Evolutionary conservation across 35 echinoderm and acorn worm genomes (phyloP).

Genomic region (Heliocidaris tuberculata): DNA sequence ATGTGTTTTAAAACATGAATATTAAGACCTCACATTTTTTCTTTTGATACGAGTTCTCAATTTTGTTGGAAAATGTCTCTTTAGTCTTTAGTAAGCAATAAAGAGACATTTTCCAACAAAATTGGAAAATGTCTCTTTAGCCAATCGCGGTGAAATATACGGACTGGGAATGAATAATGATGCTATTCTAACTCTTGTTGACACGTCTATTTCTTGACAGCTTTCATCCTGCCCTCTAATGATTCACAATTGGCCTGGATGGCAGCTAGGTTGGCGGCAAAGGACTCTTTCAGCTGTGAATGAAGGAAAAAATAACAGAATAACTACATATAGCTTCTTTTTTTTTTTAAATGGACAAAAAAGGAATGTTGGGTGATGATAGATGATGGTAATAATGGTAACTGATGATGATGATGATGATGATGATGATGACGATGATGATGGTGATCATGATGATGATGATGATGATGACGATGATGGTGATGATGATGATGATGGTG

Average conservation of each 20-base stretch:
- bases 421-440: not conserved
- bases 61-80: too few relatives aligned
- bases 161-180: too few relatives aligned
- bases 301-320: constrained; percentile 41
- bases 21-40: too few relatives aligned
- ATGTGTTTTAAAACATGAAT: too few relatives aligned
- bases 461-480: constrained; percentile 25
- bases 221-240: constrained; percentile 83
- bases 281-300: constrained; percentile 80
- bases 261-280: constrained; percentile 84
- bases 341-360: not conserved
- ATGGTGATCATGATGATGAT: not conserved
- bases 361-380: too few relatives aligned
- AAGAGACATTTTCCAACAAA: too few relatives aligned
- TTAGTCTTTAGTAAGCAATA: too few relatives aligned
- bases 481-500: constrained; percentile 35
- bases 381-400: not conserved
- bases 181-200: too few relatives aligned
- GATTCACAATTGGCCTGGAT: constrained; percentile 93
- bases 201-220: constrained; percentile 67
- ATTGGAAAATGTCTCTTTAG: too few relatives aligned
- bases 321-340: not conserved
- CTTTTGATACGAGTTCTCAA: too few relatives aligned
- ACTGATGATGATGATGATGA: constrained; percentile 24
- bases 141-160: too few relatives aligned